Percentiles rank a stretch among this genome's conserved stretches.
These are phyloP conservation scores for Lottia gigantea DNA, from an alignment of 2,888 invertebrate genomes.

Conservation along the genomic window DNA sequence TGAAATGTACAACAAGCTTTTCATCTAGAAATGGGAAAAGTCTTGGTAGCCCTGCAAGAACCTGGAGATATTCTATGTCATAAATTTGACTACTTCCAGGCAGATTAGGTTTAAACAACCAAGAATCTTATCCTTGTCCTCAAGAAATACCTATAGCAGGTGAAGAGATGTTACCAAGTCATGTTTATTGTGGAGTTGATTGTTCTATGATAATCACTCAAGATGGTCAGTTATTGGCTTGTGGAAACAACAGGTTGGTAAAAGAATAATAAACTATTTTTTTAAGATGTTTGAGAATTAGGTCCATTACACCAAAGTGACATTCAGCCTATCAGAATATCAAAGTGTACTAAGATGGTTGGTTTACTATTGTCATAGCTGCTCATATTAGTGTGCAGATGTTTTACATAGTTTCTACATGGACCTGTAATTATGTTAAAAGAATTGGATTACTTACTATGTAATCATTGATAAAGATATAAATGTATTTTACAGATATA, in stretches of 20 bases:
- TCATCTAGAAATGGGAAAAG: no score
- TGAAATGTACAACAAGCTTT: no score
- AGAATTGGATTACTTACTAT: no score
- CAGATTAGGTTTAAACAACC: conserved; percentile 61
- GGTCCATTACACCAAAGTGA: no score
- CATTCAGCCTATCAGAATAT: no score
- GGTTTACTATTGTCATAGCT: no score
- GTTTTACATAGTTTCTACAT: no score
- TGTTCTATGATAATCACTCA: conserved; percentile 63
- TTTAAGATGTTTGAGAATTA: no score
- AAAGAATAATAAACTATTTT: no score
- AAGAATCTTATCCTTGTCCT: conserved; percentile 59
- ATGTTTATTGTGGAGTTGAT: conserved; percentile 65
- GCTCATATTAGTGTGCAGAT: background rate
- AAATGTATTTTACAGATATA: conserved; percentile 48
- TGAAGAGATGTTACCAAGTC: conserved; percentile 50
- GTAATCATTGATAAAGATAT: no score
- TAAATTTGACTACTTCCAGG: conserved; percentile 39
- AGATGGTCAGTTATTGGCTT: conserved; percentile 57
- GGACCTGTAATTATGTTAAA: no score
- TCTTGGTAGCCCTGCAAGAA: background rate
- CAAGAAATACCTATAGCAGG: conserved; percentile 54
- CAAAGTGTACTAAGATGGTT: no score
- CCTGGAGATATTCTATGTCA: background rate
- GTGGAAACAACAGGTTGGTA: conserved; percentile 62